These are phyloP conservation scores for Callopanchax toddi DNA, from an alignment of 2,113 vertebrate genomes.

Conservation along the genomic window DNA sequence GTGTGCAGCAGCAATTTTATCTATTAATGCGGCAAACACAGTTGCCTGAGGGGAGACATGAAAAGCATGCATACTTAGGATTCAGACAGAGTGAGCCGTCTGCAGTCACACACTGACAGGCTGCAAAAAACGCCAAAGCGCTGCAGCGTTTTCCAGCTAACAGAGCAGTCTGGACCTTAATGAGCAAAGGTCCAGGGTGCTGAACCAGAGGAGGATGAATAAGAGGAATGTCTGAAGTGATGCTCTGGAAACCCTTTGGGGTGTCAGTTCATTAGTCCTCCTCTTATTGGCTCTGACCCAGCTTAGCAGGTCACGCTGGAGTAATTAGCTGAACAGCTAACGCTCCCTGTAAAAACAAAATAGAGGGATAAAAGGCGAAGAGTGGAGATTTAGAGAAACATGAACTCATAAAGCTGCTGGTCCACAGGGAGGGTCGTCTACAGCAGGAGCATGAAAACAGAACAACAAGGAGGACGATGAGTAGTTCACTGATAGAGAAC, in stretches of 20 bases:
- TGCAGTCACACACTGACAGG: constrained; percentile 20
- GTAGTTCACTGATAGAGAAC: neutral
- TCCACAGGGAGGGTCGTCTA: neutral
- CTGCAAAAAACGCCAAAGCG: constrained; percentile 24
- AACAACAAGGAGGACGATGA: neutral
- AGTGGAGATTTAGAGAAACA: neutral
- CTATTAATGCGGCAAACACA: constrained; percentile 26
- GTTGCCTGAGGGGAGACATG: constrained; percentile 27
- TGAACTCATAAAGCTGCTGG: neutral
- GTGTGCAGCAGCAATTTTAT: constrained; percentile 30
- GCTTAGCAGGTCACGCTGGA: constrained; percentile 51
- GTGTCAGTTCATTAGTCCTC: constrained; percentile 58
- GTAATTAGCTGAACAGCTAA: constrained; percentile 66
- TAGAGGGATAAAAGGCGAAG: constrained; percentile 13
- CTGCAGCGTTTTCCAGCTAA: constrained; percentile 58
- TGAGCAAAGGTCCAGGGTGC: constrained; percentile 31
- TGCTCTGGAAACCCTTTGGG: constrained; percentile 23
- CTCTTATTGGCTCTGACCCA: constrained; percentile 53
- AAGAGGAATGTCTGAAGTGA: constrained; percentile 32
- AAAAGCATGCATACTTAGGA: constrained; percentile 38
- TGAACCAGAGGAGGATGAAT: neutral
- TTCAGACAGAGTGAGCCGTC: constrained; percentile 48
- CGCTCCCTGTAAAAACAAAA: constrained; percentile 14
- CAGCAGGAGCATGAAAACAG: constrained; percentile 16
- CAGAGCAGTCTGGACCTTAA: constrained; percentile 45